phyloP scores from a whole-genome alignment of 2,797 vertebrate genomes.

The Muscicapa comitata region DNA sequence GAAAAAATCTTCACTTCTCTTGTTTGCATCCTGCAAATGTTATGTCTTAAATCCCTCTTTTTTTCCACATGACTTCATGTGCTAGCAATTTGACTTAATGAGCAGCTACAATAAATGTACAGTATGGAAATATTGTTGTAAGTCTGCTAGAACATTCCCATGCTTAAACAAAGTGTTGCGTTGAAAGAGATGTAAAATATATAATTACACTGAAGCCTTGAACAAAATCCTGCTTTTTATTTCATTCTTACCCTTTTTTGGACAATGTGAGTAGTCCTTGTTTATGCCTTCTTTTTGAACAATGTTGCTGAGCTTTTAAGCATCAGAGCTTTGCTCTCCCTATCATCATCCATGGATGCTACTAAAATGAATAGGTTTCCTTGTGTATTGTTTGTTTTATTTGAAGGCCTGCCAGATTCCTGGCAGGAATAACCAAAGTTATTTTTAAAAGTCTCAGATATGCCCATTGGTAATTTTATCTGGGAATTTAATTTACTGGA shows the following conservation, averaged over 20 bases:
- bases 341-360: background rate
- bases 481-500: constrained; percentile 20
- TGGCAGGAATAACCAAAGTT: background rate
- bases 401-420: background rate
- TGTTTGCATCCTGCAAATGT: constrained; percentile 37
- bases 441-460: background rate
- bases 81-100: constrained; percentile 60
- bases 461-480: background rate
- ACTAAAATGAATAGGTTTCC: constrained; percentile 27
- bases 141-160: constrained; percentile 24
- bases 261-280: background rate
- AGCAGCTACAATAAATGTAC: constrained; percentile 52
- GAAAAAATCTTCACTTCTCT: constrained; percentile 31
- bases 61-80: constrained; percentile 54
- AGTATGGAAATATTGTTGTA: constrained; percentile 53
- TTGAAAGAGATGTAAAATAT: constrained; percentile 36
- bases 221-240: constrained; percentile 12
- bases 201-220: constrained; percentile 34
- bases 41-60: constrained; percentile 48
- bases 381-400: constrained; percentile 5
- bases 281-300: background rate
- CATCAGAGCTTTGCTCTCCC: background rate
- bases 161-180: background rate
- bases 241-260: background rate
- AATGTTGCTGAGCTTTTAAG: background rate